phyloP scores from a whole-genome alignment of 2,888 invertebrate species.

The Limnephilus rhombicus region DNA sequence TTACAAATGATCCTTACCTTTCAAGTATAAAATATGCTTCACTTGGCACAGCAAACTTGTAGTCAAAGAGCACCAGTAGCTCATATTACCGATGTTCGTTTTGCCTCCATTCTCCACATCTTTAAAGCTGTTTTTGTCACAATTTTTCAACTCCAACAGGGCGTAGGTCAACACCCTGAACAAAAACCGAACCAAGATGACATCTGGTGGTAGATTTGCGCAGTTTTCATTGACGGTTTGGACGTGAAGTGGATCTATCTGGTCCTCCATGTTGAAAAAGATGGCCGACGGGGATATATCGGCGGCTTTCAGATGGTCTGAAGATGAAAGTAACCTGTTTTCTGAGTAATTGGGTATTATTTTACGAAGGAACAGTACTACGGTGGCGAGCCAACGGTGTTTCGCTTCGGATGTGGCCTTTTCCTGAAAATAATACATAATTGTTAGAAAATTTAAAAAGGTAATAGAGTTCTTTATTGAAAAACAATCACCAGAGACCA shows the following conservation, averaged over 20 bases:
- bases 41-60: slow-evolving; percentile 75
- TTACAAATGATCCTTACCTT: slow-evolving; percentile 68
- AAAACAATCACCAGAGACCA: no score
- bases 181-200: slow-evolving; percentile 81
- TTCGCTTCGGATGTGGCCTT: slow-evolving; percentile 75
- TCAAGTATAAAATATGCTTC: slow-evolving; percentile 77
- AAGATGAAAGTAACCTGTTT: slow-evolving; percentile 73
- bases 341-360: slow-evolving; percentile 73
- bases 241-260: slow-evolving; percentile 82
- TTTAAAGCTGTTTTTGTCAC: slow-evolving; percentile 68
- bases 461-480: no score
- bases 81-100: slow-evolving; percentile 27
- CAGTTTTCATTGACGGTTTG: slow-evolving; percentile 79
- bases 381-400: slow-evolving; percentile 82
- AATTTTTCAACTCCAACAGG: slow-evolving; percentile 73
- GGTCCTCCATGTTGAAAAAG: slow-evolving; percentile 76
- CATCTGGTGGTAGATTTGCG: slow-evolving; percentile 80
- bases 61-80: slow-evolving; percentile 69
- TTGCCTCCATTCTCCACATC: slow-evolving; percentile 50
- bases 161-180: slow-evolving; percentile 82
- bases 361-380: slow-evolving; percentile 80
- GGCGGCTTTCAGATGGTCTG: slow-evolving; percentile 75
- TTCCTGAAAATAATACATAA: slow-evolving; percentile 74
- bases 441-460: background rate
- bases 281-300: slow-evolving; percentile 74